Base-by-base conservation (phyloP, 2,888 invertebrate genomes). In the Tetranychus piercei region DNA sequence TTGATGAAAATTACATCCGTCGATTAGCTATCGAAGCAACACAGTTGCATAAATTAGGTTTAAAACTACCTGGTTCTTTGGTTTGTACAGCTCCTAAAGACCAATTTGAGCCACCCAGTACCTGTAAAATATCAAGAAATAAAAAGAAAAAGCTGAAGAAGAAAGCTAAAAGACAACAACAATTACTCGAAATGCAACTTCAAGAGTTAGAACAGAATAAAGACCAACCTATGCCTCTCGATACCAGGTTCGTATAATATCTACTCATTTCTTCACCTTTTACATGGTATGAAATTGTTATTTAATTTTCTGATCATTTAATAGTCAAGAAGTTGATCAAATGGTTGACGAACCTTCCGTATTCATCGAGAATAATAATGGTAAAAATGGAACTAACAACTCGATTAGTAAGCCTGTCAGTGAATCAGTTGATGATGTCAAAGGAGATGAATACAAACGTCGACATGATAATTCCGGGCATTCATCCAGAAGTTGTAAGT, bases 61-160 rank as follows among this genome's bases (percentile, higher is more conserved):
- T 91, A 79, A 90, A 91, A 83, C 86, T 96, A 82, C 95, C 95
- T 77, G 91, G 91, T 73, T 95, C 95, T 76, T 87, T 88, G 80
- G 88, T 92, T 77, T 92, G 92, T 82, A 91, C 69, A 23, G 69
- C 69, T 5, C 69, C 69, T 11, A 22, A n/a, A 69, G 22, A 69
- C 22, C 69, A 69, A 69, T 69, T 69, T 9, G 69, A 69, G 20
- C 69, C 69, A 11, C 20, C 34, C 1, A 20, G 11, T 11, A 11
- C 22, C 11, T 34, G 44, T 9, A 73, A 92, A 91, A 84, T 94
- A 90, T 92, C 92, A 18, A 45, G 43, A 11, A 99, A 94, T 82
- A 95, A 95, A 84, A 96, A 95, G 86, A 97, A 96, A 83, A 95
- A 95, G 82, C 85, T 97, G 43, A 71, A 71, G 44, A 94, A 94